Evolutionary conservation across 1,140 invertebrate genomes (phyloP).

Genomic region (Diorhabda elongata): DNA sequence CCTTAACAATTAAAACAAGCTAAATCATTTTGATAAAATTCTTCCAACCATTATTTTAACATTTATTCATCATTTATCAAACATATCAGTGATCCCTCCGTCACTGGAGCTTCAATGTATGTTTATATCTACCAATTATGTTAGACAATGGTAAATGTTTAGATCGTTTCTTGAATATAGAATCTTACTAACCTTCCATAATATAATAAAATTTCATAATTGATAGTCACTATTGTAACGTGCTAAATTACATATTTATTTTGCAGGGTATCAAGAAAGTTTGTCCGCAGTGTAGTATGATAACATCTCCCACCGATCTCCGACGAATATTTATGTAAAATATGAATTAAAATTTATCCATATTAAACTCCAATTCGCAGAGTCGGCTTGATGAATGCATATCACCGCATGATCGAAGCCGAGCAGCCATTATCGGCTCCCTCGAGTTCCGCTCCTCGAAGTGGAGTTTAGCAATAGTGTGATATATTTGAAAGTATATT

Average conservation of each 20-base stretch:
- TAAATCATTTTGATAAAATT: too few relatives aligned
- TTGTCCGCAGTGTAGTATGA: conserved; percentile 80
- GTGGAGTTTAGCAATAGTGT: not conserved
- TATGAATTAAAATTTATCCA: conserved; percentile 5
- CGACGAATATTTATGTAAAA: conserved; percentile 71
- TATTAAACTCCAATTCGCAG: not conserved
- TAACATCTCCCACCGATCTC: conserved; percentile 70
- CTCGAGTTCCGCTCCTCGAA: not conserved
- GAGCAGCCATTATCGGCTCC: too few relatives aligned
- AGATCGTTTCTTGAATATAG: not conserved
- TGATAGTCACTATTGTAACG: not conserved
- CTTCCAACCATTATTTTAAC: too few relatives aligned
- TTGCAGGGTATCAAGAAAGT: conserved; percentile 68
- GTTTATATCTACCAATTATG: not conserved
- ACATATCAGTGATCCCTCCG: not conserved
- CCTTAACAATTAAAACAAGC: too few relatives aligned
- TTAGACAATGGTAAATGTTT: not conserved
- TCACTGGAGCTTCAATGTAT: not conserved
- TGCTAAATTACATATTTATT: conserved; percentile 16
- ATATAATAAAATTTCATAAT: not conserved
- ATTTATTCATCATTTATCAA: too few relatives aligned
- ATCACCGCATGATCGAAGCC: too few relatives aligned
- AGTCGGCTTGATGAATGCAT: not conserved
- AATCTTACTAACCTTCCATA: not conserved
- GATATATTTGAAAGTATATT: not conserved